Evolutionary conservation across 1,140 invertebrate species (phyloP), one percentile per base, ranked within the genome.

Genomic region (Drosophila fuyamai): DNA sequence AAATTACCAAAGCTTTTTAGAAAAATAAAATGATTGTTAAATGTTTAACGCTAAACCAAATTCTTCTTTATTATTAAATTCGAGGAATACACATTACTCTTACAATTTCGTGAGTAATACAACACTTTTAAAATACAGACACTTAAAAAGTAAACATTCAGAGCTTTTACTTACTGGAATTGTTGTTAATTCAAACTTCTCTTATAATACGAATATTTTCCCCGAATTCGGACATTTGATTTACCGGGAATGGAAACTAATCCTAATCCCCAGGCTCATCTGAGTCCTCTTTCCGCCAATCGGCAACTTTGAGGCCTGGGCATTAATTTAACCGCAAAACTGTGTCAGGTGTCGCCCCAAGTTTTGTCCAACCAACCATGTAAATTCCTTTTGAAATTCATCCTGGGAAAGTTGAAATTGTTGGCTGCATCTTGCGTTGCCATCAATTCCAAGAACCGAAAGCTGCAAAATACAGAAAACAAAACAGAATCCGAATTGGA

Each of bases 301-400:
- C 46, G 18, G 32, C 23, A 59, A 27, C 32, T 41, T 43, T 7
- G 10, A 18, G n/a, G 9, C 9, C 48, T 16, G 41, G 32, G 14
- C 48, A 40, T 68, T 56, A 68, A 68, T 44, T 70, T 55, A 18
- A 16, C 41, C 66, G 10, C 32, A 48, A 68, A 70, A 70, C 63
- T 70, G 63, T 70, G 41, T 70, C 67, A 70, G 65, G 63, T 68
- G 63, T 44, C 38, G 63, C n/a, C 32, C 40, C 56, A 70, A 70
- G 41, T 70, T 70, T 70, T 23, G 16, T 7, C 23, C 14, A 2
- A 13, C n/a, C 14, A 10, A 54, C 9, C 29, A 51, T 70, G 48
- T 18, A 71, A 53, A 75, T 76, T 56, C 56, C 41, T 46, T 68
- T 65, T 61, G 70, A 53, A 79, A 70, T 66, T 75, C 55, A 55